phyloP scores from a whole-genome alignment of 2,797 vertebrate genomes.

The Acanthurus tractus region DNA sequence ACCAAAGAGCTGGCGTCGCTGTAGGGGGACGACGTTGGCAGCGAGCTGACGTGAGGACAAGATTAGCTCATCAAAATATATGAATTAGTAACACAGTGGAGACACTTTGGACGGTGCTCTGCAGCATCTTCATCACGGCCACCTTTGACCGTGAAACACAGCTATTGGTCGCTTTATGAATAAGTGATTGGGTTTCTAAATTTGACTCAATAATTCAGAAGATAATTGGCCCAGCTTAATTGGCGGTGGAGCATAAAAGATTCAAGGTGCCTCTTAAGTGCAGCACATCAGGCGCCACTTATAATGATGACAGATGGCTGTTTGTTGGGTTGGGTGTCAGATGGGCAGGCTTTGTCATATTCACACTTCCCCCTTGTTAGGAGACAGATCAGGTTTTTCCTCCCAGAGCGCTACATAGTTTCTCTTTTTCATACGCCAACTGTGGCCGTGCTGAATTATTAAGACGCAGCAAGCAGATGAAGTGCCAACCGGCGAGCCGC shows the following conservation, averaged over 20 bases:
- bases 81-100: slow-evolving; percentile 77
- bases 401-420: slow-evolving; percentile 73
- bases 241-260: slow-evolving; percentile 85
- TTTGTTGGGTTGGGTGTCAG: slow-evolving; percentile 85
- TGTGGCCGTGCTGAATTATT: slow-evolving; percentile 80
- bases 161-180: slow-evolving; percentile 67
- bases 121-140: slow-evolving; percentile 35
- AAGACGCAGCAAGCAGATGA: slow-evolving; percentile 63
- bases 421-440: slow-evolving; percentile 80
- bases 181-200: slow-evolving; percentile 79
- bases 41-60: slow-evolving; percentile 56
- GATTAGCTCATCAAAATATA: slow-evolving; percentile 73
- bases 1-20: slow-evolving; percentile 72
- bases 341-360: slow-evolving; percentile 83
- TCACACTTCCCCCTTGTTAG: slow-evolving; percentile 82
- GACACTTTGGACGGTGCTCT: slow-evolving; percentile 51
- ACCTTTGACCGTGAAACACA: slow-evolving; percentile 55
- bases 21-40: slow-evolving; percentile 50
- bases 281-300: slow-evolving; percentile 84
- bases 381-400: slow-evolving; percentile 81
- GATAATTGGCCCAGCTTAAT: slow-evolving; percentile 85
- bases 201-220: slow-evolving; percentile 85
- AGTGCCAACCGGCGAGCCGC: slow-evolving; percentile 51
- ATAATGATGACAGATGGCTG: slow-evolving; percentile 88
- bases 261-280: slow-evolving; percentile 84